Evolutionary conservation across 1,140 invertebrate species (phyloP), one percentile per base, ranked within the genome.

Genomic region (Hycleus cichorii): DNA sequence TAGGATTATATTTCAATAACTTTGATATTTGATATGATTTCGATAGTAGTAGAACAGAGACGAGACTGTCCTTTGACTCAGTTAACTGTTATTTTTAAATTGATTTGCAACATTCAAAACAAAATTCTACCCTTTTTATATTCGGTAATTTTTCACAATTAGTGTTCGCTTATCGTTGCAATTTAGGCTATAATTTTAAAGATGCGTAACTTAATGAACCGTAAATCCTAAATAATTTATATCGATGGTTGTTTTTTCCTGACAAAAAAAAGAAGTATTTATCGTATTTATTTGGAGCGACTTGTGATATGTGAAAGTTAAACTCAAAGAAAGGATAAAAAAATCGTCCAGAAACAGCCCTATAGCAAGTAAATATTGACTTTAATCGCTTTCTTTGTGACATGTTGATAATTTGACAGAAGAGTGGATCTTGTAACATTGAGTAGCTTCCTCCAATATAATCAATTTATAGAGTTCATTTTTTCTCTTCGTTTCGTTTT

Each of bases 321-420:
- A 53, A 53, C 40, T 46, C 7, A 45, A 38, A 45, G 51, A 46
- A 53, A 53, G 51, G 51, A 42, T 53, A 45, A 45, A 53, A 53
- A 52, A 52, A 32, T 25, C 38, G 27, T 43, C 49, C 26, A 52
- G 42, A 53, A 53, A 27, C 44, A 53, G 43, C 51, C 42, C 42
- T 46, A 45, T 38, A 53, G 51, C 51, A 45, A 53, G 51, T 45
- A 53, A 53, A 53, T 53, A 53, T 53, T 53, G 51, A 53, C 51
- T 53, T 53, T 53, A 53, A 53, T 53, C 51, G 51, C 42, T 53
- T 53, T 53, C 51, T 53, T 53, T 53, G 51, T 53, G 51, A 53
- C 51, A 53, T 45, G 51, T 44, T 26, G 51, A 53, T 53, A 53
- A 53, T 53, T 53, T 53, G 51, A 53, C 51, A 53, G 51, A 45